Percentiles rank a stretch among this genome's conserved stretches.
Conservation (phyloP, 23 tunicate genomes). For the Ciona savignyi region DNA sequence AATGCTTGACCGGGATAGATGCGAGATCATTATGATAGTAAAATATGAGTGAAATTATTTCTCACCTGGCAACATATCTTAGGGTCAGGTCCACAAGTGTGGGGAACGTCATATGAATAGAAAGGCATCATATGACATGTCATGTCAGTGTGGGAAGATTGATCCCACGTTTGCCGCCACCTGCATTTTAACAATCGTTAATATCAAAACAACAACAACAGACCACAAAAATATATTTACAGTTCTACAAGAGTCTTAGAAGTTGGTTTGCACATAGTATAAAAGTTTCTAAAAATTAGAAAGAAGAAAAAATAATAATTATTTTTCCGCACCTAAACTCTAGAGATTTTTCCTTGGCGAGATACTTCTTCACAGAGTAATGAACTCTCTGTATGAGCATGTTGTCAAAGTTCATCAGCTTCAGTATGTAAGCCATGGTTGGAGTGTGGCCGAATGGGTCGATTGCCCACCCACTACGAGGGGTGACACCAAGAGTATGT, state of each 20-base stretch:
- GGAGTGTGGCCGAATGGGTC: conserved; percentile 98
- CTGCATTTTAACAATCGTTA: conserved; percentile 3
- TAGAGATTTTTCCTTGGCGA: conserved; percentile 49
- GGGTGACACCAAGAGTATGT: conserved; percentile 49
- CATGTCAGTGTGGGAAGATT: conserved; percentile 41
- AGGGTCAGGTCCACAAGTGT: conserved; percentile 99
- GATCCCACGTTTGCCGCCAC: conserved; percentile 87
- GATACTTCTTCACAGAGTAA: conserved; percentile 77
- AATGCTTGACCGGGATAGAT: too few species aligned
- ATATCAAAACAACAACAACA: neutral
- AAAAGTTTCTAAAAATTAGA: neutral
- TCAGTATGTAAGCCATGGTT: conserved; percentile 88
- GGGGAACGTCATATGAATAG: conserved; percentile 97
- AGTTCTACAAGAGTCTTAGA: neutral
- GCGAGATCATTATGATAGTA: too few species aligned
- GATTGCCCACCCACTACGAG: conserved; percentile 93
- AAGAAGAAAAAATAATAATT: conserved; percentile 4
- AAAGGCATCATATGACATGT: conserved; percentile 98
- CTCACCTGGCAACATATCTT: conserved; percentile 92
- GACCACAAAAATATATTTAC: neutral
- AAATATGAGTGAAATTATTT: too few species aligned
- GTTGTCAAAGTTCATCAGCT: conserved; percentile 79
- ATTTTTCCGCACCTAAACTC: conserved; percentile 59
- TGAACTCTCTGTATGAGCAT: conserved; percentile 98
- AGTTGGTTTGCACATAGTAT: neutral